These are phyloP conservation scores for Fukomys damarensis DNA, from an alignment of 2,113 vertebrate genomes.

Conservation along the genomic window DNA sequence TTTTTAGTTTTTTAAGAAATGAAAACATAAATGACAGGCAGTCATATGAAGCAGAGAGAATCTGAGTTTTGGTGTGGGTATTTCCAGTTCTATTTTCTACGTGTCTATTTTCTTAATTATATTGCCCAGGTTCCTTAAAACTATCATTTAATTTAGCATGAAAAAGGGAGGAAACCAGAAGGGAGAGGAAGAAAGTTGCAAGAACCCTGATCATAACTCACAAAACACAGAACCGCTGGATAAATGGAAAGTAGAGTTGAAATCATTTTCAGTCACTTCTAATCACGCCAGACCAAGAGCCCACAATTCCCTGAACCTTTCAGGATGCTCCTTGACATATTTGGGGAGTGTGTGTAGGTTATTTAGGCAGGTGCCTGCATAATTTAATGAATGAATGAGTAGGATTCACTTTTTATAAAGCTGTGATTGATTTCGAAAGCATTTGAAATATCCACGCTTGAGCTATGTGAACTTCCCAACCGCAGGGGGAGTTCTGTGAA, in stretches of 20 bases:
- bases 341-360: rapidly evolving
- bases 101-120: neutral
- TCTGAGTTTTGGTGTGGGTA: neutral
- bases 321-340: neutral
- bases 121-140: neutral
- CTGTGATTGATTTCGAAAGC: neutral
- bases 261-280: neutral
- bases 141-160: neutral
- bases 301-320: neutral
- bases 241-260: no score
- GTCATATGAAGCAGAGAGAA: neutral
- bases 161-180: neutral
- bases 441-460: neutral
- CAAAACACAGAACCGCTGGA: neutral
- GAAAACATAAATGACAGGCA: neutral
- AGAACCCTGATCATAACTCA: neutral
- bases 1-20: no score
- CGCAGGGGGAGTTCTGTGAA: no score
- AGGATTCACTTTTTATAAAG: neutral
- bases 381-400: neutral
- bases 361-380: neutral
- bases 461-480: neutral
- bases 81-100: neutral
- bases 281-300: neutral
- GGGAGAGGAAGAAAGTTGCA: neutral